These are phyloP conservation scores for Semnornis frantzii DNA, from an alignment of 2,113 vertebrate species.

Conservation along the genomic window DNA sequence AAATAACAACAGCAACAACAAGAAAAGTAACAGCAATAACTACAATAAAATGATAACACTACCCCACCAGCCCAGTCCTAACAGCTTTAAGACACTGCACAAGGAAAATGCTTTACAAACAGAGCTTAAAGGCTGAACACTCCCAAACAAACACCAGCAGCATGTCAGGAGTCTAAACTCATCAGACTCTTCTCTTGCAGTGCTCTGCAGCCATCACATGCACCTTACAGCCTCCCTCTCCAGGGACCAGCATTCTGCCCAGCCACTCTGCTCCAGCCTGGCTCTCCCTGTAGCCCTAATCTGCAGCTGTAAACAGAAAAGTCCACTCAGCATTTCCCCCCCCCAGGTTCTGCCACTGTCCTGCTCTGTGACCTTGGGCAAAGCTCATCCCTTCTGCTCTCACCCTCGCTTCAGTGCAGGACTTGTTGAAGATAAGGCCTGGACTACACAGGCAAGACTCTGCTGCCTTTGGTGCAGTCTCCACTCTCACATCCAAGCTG, in stretches of 20 bases:
- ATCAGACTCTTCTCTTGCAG: neutral
- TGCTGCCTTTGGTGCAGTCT: neutral
- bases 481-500: neutral
- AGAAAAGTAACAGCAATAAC: neutral
- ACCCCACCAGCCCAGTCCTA: neutral
- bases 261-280: neutral
- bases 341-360: neutral
- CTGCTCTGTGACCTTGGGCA: constrained; percentile 28
- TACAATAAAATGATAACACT: no score
- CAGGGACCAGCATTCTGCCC: neutral
- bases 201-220: neutral
- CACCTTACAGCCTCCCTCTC: neutral
- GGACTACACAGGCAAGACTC: neutral
- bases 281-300: constrained; percentile 14
- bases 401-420: neutral
- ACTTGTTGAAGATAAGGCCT: neutral
- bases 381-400: neutral
- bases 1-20: neutral
- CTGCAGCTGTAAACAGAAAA: constrained; percentile 41
- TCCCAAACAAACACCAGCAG: neutral
- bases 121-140: neutral
- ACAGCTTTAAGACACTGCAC: neutral
- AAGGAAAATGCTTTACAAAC: neutral
- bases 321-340: constrained; percentile 17
- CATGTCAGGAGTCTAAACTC: neutral